These are phyloP conservation scores for Cecropterus lyciades DNA, from an alignment of 1,140 invertebrate genomes.

Conservation along the genomic window DNA sequence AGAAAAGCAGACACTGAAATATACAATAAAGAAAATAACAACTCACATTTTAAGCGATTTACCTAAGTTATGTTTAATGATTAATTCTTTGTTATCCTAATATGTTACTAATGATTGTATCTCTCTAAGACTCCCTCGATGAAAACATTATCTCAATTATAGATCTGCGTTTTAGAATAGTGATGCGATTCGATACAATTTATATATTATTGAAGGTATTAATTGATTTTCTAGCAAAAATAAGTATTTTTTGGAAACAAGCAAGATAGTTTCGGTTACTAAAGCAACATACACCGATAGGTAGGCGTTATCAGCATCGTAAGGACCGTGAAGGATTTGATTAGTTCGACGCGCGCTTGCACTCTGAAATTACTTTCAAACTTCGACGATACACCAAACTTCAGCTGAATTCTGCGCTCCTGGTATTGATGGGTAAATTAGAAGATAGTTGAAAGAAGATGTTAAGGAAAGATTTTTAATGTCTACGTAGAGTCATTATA, in stretches of 20 bases:
- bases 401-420: constrained; percentile 55
- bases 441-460: not conserved
- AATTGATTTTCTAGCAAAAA: too few relatives aligned
- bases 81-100: constrained; percentile 2
- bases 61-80: not conserved
- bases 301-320: constrained; percentile 66
- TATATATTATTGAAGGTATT: too few relatives aligned
- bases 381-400: constrained; percentile 64
- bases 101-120: not conserved
- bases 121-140: too few relatives aligned
- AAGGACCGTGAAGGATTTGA: constrained; percentile 80
- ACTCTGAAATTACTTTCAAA: constrained; percentile 81
- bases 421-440: constrained; percentile 40
- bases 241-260: constrained; percentile 9
- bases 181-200: too few relatives aligned
- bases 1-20: not conserved
- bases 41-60: constrained; percentile 27
- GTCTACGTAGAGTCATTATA: too few relatives aligned
- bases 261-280: constrained; percentile 45
- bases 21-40: constrained; percentile 15
- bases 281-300: constrained; percentile 55
- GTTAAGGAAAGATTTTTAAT: too few relatives aligned
- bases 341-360: constrained; percentile 79
- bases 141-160: too few relatives aligned
- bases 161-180: too few relatives aligned